Evolutionary conservation across 2,797 vertebrate genomes (phyloP).

Genomic region (Schizothorax lantsangensis): DNA sequence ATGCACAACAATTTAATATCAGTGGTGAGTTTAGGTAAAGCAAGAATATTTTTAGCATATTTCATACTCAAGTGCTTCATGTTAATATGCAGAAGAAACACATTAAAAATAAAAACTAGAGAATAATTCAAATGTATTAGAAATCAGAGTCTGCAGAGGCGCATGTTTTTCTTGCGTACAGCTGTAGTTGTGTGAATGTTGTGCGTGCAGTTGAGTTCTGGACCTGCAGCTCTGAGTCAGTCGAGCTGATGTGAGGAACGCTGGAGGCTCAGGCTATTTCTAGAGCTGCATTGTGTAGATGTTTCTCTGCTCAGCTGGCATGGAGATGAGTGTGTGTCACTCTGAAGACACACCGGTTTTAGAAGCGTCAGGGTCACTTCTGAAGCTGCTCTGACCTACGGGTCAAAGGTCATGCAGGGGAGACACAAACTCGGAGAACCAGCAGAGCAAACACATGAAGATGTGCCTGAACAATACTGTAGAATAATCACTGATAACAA

Average conservation of each 20-base stretch:
- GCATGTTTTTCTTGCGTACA: neutral
- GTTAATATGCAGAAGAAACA: neutral
- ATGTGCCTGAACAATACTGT: neutral
- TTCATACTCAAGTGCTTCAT: neutral
- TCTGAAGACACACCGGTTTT: constrained; percentile 61
- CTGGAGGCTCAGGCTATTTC: constrained; percentile 52
- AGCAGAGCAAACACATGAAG: neutral
- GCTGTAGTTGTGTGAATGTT: neutral
- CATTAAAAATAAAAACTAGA: neutral
- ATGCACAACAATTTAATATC: neutral
- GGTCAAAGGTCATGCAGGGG: constrained; percentile 45
- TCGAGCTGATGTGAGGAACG: constrained; percentile 1
- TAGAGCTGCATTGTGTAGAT: constrained; percentile 58
- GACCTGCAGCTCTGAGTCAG: neutral
- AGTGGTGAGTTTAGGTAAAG: neutral
- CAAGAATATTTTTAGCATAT: neutral
- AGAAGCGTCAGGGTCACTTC: constrained; percentile 64
- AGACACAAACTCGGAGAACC: constrained; percentile 17
- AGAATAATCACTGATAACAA: neutral
- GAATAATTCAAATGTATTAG: neutral
- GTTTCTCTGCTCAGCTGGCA: constrained; percentile 51
- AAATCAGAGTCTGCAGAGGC: neutral
- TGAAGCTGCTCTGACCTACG: constrained; percentile 51
- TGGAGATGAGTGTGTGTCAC: constrained; percentile 33
- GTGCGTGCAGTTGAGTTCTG: neutral